Evolutionary conservation across 2,113 vertebrate genomes (phyloP).

Genomic region (Gnathonemus longibarbis): DNA sequence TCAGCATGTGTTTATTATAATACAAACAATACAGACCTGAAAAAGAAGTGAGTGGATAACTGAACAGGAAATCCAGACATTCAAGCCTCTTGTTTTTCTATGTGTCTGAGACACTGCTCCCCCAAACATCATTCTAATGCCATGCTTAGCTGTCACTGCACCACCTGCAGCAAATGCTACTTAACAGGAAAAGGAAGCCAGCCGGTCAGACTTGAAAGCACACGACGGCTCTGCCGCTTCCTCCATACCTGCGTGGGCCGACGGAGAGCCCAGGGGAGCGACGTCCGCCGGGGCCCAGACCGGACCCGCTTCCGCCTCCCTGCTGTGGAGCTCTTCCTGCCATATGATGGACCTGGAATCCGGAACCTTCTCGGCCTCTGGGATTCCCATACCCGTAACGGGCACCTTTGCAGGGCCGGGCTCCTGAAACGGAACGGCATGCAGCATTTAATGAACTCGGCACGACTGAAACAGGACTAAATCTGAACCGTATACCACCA

Average conservation of each 20-base stretch:
- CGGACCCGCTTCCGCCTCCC: slow-evolving; percentile 56
- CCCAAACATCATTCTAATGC: neutral
- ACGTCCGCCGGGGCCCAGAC: slow-evolving; percentile 56
- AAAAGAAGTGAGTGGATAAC: neutral
- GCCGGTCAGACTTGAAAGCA: neutral
- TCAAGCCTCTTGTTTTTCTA: neutral
- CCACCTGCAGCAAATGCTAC: neutral
- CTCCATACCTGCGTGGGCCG: slow-evolving; percentile 48
- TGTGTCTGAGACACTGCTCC: neutral
- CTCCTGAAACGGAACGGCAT: slow-evolving; percentile 45
- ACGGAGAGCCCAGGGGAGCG: slow-evolving; percentile 43
- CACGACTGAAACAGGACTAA: neutral
- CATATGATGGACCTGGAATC: slow-evolving; percentile 71
- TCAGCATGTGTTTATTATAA: neutral
- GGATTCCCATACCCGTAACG: slow-evolving; percentile 65
- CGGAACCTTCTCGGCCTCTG: slow-evolving; percentile 62
- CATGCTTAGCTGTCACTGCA: neutral
- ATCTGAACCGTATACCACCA: neutral
- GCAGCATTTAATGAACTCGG: neutral
- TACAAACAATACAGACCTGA: neutral
- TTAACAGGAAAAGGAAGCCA: neutral
- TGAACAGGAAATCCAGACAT: slow-evolving; percentile 11
- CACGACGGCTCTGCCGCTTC: neutral
- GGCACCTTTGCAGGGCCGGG: slow-evolving; percentile 71
- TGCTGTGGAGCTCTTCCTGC: slow-evolving; percentile 68